A percentile compares a stretch with the other conserved stretches of the same genome.
Conservation (phyloP, 2,888 invertebrate species). For the Agrotis ipsilon region DNA sequence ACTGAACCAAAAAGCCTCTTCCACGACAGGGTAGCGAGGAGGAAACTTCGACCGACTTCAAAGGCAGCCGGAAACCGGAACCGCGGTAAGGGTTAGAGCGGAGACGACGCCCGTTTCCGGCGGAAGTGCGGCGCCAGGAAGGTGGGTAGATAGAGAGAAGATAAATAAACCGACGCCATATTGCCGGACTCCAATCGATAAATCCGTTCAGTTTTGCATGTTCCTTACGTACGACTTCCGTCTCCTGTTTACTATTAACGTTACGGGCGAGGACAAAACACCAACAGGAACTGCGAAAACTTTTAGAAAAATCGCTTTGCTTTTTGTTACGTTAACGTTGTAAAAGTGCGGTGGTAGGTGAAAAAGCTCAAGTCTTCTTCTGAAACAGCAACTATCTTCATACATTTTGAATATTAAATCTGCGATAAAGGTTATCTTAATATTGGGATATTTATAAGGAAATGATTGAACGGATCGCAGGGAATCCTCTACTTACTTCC, state of each 20-base stretch:
- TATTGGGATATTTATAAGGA: constrained; percentile 34
- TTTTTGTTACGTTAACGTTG: constrained; percentile 8
- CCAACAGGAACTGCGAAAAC: constrained; percentile 27
- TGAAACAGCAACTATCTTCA: constrained; percentile 9
- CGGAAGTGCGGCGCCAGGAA: constrained; percentile 90
- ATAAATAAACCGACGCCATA: constrained; percentile 89
- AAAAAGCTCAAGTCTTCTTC: background rate
- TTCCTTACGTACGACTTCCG: constrained; percentile 86
- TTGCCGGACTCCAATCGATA: constrained; percentile 88
- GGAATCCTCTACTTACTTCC: constrained; percentile 44
- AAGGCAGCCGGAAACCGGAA: constrained; percentile 89
- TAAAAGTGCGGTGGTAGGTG: too few species aligned
- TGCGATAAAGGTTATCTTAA: constrained; percentile 13
- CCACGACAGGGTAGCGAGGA: constrained; percentile 74
- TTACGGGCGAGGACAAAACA: constrained; percentile 30
- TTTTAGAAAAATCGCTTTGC: constrained; percentile 26
- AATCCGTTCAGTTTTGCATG: constrained; percentile 89
- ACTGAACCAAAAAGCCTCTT: constrained; percentile 76
- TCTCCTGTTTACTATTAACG: constrained; percentile 84
- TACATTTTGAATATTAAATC: background rate
- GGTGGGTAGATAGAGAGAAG: constrained; percentile 83
- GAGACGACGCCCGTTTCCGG: constrained; percentile 89
- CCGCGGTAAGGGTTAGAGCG: constrained; percentile 90
- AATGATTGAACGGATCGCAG: constrained; percentile 30
- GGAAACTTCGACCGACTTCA: constrained; percentile 85